These are phyloP conservation scores for Rana temporaria DNA, from an alignment of 2,113 vertebrate species.

Conservation along the genomic window DNA sequence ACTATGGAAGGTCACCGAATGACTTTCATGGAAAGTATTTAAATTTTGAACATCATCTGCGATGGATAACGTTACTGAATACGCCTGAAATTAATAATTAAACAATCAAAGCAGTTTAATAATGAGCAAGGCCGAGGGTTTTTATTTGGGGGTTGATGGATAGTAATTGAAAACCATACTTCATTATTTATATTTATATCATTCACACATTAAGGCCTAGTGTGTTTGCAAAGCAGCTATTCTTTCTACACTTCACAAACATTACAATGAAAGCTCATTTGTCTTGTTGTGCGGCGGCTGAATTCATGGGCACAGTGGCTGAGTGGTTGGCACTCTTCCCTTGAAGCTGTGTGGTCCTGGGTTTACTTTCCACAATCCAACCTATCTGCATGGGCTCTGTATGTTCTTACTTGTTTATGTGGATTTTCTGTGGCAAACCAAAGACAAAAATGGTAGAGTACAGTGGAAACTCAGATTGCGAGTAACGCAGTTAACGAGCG, in stretches of 20 bases:
- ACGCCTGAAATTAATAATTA: slow-evolving; percentile 47
- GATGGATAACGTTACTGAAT: slow-evolving; percentile 41
- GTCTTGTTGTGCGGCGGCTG: not conserved
- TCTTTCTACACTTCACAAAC: not conserved
- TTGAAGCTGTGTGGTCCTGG: too few relatives aligned
- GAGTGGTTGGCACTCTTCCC: too few relatives aligned
- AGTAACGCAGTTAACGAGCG: too few relatives aligned
- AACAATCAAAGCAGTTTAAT: slow-evolving; percentile 51
- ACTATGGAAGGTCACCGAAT: slow-evolving; percentile 17
- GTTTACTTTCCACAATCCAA: too few relatives aligned
- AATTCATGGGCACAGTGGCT: too few relatives aligned
- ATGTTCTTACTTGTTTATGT: too few relatives aligned
- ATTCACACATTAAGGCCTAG: slow-evolving; percentile 22
- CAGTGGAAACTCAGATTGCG: too few relatives aligned
- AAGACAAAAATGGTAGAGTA: too few relatives aligned
- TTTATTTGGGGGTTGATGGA: slow-evolving; percentile 31
- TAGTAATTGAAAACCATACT: slow-evolving; percentile 41
- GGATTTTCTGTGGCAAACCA: too few relatives aligned
- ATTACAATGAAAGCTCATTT: not conserved
- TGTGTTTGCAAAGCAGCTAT: not conserved
- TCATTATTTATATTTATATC: slow-evolving; percentile 47
- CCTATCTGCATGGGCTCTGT: too few relatives aligned
- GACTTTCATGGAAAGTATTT: slow-evolving; percentile 52
- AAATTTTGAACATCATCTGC: slow-evolving; percentile 45
- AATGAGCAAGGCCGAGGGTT: slow-evolving; percentile 10